Conservation (phyloP, 2,797 vertebrate species). For the Adrianichthys oophorus region DNA sequence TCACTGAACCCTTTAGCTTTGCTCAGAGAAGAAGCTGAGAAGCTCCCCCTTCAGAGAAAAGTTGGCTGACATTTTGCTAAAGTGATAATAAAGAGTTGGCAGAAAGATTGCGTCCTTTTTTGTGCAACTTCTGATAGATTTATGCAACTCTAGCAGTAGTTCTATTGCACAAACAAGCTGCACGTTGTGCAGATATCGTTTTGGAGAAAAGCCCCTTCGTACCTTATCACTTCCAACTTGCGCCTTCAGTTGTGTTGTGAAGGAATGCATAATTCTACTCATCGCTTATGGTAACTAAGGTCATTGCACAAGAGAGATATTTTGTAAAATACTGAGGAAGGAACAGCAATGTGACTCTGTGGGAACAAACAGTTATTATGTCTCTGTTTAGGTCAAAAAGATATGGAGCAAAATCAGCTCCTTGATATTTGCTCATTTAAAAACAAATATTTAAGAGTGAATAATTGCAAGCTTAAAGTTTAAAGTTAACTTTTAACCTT, state of each 20-base stretch:
- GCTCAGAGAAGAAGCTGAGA: too few relatives aligned
- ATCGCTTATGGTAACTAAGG: slow-evolving; percentile 11
- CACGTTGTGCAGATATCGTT: slow-evolving; percentile 35
- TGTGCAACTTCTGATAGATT: slow-evolving; percentile 10
- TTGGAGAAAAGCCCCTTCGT: slow-evolving; percentile 34
- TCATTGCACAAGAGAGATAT: slow-evolving; percentile 17
- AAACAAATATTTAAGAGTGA: too few relatives aligned
- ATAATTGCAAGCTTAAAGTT: too few relatives aligned
- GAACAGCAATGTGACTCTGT: slow-evolving; percentile 20
- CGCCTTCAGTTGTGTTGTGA: slow-evolving; percentile 32
- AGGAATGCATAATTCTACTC: slow-evolving; percentile 31
- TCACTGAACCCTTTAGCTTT: too few relatives aligned
- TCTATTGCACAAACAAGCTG: slow-evolving; percentile 16
- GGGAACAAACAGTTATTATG: slow-evolving; percentile 14
- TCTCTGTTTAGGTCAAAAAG: slow-evolving; percentile 6
- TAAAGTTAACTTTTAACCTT: too few relatives aligned
- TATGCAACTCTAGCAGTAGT: slow-evolving; percentile 12
- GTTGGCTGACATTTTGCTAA: background rate
- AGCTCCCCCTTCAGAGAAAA: background rate
- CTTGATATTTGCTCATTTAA: too few relatives aligned
- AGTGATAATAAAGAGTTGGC: too few relatives aligned
- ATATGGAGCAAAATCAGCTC: background rate
- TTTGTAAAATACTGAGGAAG: background rate
- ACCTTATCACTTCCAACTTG: slow-evolving; percentile 29
- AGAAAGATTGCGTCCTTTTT: slow-evolving; percentile 7